Base-by-base conservation (phyloP, 2,888 invertebrate species). In the Macrosoma leucophasiata region DNA sequence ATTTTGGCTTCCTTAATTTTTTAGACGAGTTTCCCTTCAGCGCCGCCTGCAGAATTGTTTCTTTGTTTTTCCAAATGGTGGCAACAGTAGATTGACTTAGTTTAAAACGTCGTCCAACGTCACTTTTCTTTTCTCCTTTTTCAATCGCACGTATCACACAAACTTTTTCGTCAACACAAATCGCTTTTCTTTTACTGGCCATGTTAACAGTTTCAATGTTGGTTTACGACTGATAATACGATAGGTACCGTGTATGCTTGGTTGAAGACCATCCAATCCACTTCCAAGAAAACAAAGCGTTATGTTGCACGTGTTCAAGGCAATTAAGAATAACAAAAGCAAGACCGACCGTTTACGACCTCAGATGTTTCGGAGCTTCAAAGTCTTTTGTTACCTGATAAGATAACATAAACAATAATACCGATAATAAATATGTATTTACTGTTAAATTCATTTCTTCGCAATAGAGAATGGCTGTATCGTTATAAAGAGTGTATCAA, bases 1-100 rank as follows among this genome's bases (percentile, higher is more conserved):
- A 55, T 48, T 50, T 52, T 22, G 52, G 48, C 23, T 48, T 55
- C 33, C 21, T 50, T 46, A 54, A 49, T 52, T 54, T 57, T 40
- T 56, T 56, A 12, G 37, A 40, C 21, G 35, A 43, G 7, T 49
- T 52, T 39, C 51, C 52, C 4, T 51, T 41, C 23, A 14, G 3
- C 33, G 18, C 48, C 2, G 55, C 55, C 14, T 50, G 51, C 1
- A 52, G 44, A 49, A 49, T 47, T 50, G 25, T 50, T 45, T 54
- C 33, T 35, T 52, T 41, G 19, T 53, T 53, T 45, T 55, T 53
- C 50, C 50, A 55, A 25, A 54, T 53, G 10, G 52, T 54, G 13
- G 48, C 7, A 5, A 54, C 46, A 15, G 52, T 58, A 27, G 52
- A 54, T 4, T 9, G 44, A 39, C 50, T 51, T 10, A 54, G 14